phyloP scores from a whole-genome alignment of 2,888 invertebrate species.

The Leucophora obtusa region DNA sequence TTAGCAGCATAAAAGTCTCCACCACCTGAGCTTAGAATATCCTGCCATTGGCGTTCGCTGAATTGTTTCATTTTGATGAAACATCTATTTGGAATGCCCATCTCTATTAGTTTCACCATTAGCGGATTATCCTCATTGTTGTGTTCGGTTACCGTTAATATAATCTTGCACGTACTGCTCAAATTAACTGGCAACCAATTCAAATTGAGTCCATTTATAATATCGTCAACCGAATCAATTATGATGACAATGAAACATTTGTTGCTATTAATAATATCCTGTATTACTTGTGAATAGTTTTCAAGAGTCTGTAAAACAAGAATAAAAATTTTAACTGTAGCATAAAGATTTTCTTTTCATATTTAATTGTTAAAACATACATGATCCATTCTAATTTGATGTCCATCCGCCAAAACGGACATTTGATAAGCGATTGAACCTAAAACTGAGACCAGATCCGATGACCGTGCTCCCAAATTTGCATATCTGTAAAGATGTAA shows the following conservation, averaged over 20 bases:
- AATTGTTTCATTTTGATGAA: constrained; percentile 75
- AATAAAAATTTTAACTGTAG: no score
- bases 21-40: constrained; percentile 76
- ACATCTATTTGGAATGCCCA: constrained; percentile 73
- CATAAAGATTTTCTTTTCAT: background rate
- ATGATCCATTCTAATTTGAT: constrained; percentile 82
- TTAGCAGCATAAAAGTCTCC: constrained; percentile 77
- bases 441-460: constrained; percentile 80
- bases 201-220: constrained; percentile 78
- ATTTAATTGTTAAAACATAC: constrained; percentile 77
- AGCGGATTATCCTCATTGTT: constrained; percentile 64
- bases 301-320: constrained; percentile 82
- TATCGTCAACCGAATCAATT: constrained; percentile 87
- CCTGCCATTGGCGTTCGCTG: constrained; percentile 77
- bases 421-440: constrained; percentile 88
- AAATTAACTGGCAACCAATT: constrained; percentile 88
- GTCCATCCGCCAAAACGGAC: constrained; percentile 84
- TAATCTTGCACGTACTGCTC: constrained; percentile 87
- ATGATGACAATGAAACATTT: constrained; percentile 84
- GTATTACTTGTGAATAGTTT: constrained; percentile 83
- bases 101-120: constrained; percentile 70
- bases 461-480: constrained; percentile 74
- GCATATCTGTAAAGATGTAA: constrained; percentile 69
- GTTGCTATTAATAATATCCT: constrained; percentile 71
- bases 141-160: constrained; percentile 81